Evolutionary conservation across 2,113 vertebrate species (phyloP), one percentile per base, ranked within the genome.

Genomic region (Semicossyphus pulcher): DNA sequence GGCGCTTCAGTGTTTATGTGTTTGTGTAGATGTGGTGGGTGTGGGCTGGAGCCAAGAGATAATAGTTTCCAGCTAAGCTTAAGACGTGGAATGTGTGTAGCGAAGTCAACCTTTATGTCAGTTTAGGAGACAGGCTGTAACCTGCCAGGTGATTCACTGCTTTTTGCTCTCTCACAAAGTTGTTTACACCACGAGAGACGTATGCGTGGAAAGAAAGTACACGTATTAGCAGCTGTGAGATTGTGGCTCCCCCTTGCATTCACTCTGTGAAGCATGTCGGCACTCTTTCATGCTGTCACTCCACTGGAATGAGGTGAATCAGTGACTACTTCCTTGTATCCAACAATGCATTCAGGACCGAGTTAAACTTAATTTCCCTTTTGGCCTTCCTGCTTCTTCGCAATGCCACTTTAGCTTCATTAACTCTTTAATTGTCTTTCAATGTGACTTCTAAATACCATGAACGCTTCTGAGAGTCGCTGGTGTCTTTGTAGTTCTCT

Each of bases 71-170:
- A 76, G 68, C 63, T 12, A 28, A 34, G 61, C 36, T 60, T 31
- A 41, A 37, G 39, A 77, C 3, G 2, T 68, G 86, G 83, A 87
- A 87, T 88, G 83, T 73, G 72, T 25, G n/a, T 58, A 58, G 48
- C 32, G 65, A 42, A 63, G 31, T 82, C 45, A 53, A 42, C 52
- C 52, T 78, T 79, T 36, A 32, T 77, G 49, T 69, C 20, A 49
- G 25, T 62, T 20, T 44, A 39, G 32, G 59, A 36, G 76, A 84
- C 91, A 78, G 32, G 90, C 78, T 57, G 76, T 5, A 62, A 86
- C 91, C 63, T 89, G 89, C 76, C 60, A 56, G 32, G 47, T 70
- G 81, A 86, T 83, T 90, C 81, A 78, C 61, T 41, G 11, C 41
- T 32, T 42, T 41, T n/a, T 42, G 16, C 59, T 76, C 29, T 31